Base-by-base conservation (phyloP, 2,113 vertebrate genomes). In the Platycercus adscitus region DNA sequence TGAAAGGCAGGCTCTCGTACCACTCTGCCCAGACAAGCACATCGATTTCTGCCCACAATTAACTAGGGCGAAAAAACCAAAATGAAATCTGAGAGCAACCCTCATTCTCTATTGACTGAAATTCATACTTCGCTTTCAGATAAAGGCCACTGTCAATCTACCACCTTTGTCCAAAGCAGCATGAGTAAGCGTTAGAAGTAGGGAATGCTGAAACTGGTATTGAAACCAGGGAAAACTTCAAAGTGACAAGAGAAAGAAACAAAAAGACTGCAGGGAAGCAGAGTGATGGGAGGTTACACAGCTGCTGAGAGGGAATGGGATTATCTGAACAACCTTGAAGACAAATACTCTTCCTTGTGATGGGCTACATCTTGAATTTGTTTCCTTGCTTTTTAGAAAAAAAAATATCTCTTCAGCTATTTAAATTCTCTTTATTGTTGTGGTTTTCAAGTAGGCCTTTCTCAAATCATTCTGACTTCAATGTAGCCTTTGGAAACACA, bases 91-190 rank as follows among this genome's bases (percentile, higher is more conserved):
- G 86, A 92, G 93, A 89, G 88, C 65, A 82, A 77, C 70, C 58
- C 83, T 97, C 88, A 90, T 91, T 92, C 86, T 76, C 84, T 93
- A 72, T 84, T 92, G 88, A 91, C 91, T 87, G 29, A 77, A 94
- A 91, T 94, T 81, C 91, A 78, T 35, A 18, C 68, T 94, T 89
- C 61, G 93, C 93, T 86, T 35, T 63, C 88, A 95, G 94, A 97
- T 94, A 96, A 97, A 98, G 96, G 94, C 91, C 95, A 81, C 93
- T 93, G 93, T 76, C 96, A 97, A 91, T 96, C 97, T 82, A 69
- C 81, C 75, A 81, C 58, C 82, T 56, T 47, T 76, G 84, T 64
- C 39, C 26, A 89, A 97, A 96, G 80, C 80, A 75, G 55, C 19
- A 83, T 89, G 91, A 64, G 63, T 10, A 33, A 26, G 56, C 26